Conservation (phyloP, 2,888 invertebrate genomes). For the Temnothorax ravouxi region DNA sequence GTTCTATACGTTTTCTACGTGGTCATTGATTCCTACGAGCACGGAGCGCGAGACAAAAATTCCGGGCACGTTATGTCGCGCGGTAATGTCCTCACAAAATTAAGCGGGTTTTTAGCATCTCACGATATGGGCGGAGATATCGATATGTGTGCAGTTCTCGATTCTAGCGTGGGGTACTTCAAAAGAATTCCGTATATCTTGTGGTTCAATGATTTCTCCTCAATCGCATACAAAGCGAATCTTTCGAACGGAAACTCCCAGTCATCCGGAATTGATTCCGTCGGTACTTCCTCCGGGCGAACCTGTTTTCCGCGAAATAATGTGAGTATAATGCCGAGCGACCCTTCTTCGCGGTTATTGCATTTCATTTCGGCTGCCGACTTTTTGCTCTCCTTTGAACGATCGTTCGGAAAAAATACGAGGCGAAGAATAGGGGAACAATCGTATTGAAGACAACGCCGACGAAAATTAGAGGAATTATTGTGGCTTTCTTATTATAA, state of each 20-base stretch:
- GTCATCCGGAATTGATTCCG: slow-evolving; percentile 56
- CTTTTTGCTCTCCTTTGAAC: neutral
- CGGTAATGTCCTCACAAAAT: slow-evolving; percentile 1
- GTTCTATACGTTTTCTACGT: slow-evolving; percentile 1
- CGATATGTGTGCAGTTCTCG: neutral
- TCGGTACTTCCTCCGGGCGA: slow-evolving; percentile 54
- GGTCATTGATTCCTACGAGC: slow-evolving; percentile 48
- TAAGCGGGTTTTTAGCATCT: slow-evolving; percentile 24
- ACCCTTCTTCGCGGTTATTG: slow-evolving; percentile 62
- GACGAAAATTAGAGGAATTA: neutral
- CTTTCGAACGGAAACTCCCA: slow-evolving; percentile 40
- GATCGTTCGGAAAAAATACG: slow-evolving; percentile 5
- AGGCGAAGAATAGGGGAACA: neutral
- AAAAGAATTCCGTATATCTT: slow-evolving; percentile 35
- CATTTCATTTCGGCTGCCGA: slow-evolving; percentile 61
- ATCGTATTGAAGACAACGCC: neutral
- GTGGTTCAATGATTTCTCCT: slow-evolving; percentile 36
- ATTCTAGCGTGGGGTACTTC: slow-evolving; percentile 12
- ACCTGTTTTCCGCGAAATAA: slow-evolving; percentile 42
- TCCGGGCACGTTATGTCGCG: slow-evolving; percentile 7
- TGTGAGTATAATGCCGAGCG: slow-evolving; percentile 56
- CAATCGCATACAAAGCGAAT: slow-evolving; percentile 62
- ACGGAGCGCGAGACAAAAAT: slow-evolving; percentile 18
- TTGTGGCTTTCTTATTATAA: neutral
- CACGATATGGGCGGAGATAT: slow-evolving; percentile 19